phyloP scores from a whole-genome alignment of 1,140 invertebrate genomes.

The Asbolus verrucosus region DNA sequence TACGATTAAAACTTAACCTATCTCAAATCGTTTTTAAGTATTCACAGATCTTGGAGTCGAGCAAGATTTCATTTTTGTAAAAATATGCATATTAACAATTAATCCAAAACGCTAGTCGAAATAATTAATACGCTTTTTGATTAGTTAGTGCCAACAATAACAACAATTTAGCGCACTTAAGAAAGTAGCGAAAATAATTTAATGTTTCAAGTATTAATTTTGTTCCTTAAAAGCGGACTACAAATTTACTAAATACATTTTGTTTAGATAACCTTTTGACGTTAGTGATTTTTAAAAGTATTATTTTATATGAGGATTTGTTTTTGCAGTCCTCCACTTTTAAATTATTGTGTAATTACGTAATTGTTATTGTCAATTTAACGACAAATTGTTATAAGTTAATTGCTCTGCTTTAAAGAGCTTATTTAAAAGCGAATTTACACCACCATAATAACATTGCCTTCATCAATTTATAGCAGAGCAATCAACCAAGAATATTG shows the following conservation, averaged over 20 bases:
- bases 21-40: no score
- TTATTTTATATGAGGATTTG: conserved; percentile 26
- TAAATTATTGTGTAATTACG: conserved; percentile 9
- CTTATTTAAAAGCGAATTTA: background rate
- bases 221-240: background rate
- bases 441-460: conserved; percentile 24
- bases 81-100: no score
- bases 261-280: conserved; percentile 16
- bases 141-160: conserved; percentile 18
- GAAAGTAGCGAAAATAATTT: no score
- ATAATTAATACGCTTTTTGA: conserved; percentile 23
- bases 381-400: conserved; percentile 32
- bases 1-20: no score
- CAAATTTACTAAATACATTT: conserved; percentile 2
- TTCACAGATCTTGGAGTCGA: no score
- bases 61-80: no score
- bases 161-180: no score
- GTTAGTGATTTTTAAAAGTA: conserved; percentile 35
- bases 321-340: conserved; percentile 15
- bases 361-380: conserved; percentile 31
- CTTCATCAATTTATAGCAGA: conserved; percentile 23
- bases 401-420: conserved; percentile 25
- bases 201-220: background rate
- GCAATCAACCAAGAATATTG: conserved; percentile 25
- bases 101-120: conserved; percentile 3